Percentiles rank a stretch among this genome's conserved stretches.
These are phyloP conservation scores for Amphimallon solstitiale DNA, from an alignment of 2,888 invertebrate genomes.

Conservation along the genomic window DNA sequence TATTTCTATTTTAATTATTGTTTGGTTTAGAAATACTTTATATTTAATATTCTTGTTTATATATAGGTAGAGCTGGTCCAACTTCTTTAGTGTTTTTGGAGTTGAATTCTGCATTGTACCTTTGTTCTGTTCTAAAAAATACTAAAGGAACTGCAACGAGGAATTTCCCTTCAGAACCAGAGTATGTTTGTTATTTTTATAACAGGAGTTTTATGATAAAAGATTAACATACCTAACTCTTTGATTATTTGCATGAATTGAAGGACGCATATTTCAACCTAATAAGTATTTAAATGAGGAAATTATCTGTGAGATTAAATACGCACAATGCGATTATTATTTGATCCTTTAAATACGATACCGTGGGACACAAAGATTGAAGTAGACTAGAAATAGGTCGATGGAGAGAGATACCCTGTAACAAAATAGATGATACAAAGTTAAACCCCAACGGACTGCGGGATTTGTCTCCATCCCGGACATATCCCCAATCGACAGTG, in stretches of 20 bases:
- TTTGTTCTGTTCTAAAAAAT: too few relatives aligned
- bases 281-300: constrained; percentile 15
- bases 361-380: neutral
- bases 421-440: constrained; percentile 2
- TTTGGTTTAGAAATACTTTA: too few relatives aligned
- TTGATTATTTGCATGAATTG: neutral
- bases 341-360: constrained; percentile 12
- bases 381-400: neutral
- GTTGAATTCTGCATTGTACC: too few relatives aligned
- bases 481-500: constrained; percentile 16
- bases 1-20: too few relatives aligned
- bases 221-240: too few relatives aligned
- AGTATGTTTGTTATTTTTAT: too few relatives aligned
- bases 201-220: too few relatives aligned
- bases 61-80: too few relatives aligned
- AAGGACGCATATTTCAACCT: neutral
- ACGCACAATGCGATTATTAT: constrained; percentile 18
- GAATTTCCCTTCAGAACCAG: too few relatives aligned
- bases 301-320: constrained; percentile 15
- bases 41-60: too few relatives aligned
- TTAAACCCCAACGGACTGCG: constrained; percentile 3
- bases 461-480: constrained; percentile 9
- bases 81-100: too few relatives aligned
- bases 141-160: neutral
- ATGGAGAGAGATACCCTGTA: too few relatives aligned